phyloP scores from a whole-genome alignment of 2,797 vertebrate genomes.

The Taenioides sp. region DNA sequence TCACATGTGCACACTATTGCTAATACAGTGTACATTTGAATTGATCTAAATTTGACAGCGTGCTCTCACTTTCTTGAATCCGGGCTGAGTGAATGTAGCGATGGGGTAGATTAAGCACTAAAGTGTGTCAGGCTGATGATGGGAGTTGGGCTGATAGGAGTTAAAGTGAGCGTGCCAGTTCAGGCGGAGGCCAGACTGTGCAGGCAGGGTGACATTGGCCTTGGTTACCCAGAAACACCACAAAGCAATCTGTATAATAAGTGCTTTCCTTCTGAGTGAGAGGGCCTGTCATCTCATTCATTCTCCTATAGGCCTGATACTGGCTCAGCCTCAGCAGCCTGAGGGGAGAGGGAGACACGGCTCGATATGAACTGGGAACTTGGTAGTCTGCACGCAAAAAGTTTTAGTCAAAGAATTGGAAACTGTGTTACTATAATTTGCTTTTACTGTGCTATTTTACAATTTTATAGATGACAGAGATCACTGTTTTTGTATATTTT shows the following conservation, averaged over 20 bases:
- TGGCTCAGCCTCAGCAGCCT: conserved; percentile 50
- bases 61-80: background rate
- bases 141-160: conserved; percentile 6
- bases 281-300: conserved; percentile 62
- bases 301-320: conserved; percentile 44
- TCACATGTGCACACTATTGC: background rate
- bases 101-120: conserved; percentile 33
- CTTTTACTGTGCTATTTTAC: background rate
- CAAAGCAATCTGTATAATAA: conserved; percentile 76
- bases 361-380: conserved; percentile 29
- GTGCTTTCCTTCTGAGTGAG: conserved; percentile 62
- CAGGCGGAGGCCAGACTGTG: conserved; percentile 48
- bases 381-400: background rate
- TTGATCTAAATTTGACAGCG: background rate
- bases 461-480: background rate
- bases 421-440: background rate
- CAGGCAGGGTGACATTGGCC: conserved; percentile 67
- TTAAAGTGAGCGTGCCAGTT: conserved; percentile 23
- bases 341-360: conserved; percentile 50
- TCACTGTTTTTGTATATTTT: background rate
- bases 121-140: conserved; percentile 39
- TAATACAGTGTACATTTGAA: background rate
- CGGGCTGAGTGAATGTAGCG: conserved; percentile 33
- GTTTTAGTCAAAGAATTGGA: background rate
- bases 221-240: conserved; percentile 60